A percentile compares a stretch with the other conserved stretches of the same genome.
Evolutionary conservation across 1,140 invertebrate species (phyloP).

Genomic region (Manduca sexta): DNA sequence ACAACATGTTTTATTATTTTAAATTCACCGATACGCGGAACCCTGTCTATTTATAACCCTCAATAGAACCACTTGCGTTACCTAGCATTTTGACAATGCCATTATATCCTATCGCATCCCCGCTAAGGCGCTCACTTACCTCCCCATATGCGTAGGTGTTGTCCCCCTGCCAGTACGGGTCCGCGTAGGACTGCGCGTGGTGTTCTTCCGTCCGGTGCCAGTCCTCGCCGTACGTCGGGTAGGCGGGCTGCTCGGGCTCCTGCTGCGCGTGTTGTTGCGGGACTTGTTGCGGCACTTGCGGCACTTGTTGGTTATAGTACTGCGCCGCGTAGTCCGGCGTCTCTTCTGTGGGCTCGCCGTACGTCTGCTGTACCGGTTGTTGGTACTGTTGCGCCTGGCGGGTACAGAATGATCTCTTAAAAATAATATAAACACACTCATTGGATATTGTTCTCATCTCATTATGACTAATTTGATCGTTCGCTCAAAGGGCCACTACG

Average conservation of each 20-base stretch:
- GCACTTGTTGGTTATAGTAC: conserved; percentile 16
- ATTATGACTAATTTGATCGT: no score
- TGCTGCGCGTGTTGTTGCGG: conserved; percentile 5
- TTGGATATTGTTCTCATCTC: no score
- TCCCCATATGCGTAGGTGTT: conserved; percentile 31
- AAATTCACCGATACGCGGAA: no score
- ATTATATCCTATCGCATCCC: no score
- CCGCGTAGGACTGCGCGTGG: conserved; percentile 23
- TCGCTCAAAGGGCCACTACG: no score
- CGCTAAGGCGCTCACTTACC: conserved; percentile 12
- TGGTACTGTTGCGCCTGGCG: conserved; percentile 16
- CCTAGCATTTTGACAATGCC: no score
- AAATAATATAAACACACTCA: no score
- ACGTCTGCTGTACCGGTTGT: conserved; percentile 6
- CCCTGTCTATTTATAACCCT: no score
- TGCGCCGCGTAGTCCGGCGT: conserved; percentile 19
- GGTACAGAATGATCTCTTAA: no score
- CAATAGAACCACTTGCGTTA: no score
- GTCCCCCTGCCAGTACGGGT: conserved; percentile 42
- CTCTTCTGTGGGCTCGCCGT: conserved; percentile 22
- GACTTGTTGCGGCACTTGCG: background rate
- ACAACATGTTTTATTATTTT: no score
- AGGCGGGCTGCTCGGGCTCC: conserved; percentile 1
- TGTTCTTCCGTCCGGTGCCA: conserved; percentile 23
- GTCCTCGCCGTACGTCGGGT: conserved; percentile 12